Conservation (phyloP, 2,113 vertebrate species). For the Dicerorhinus sumatrensis region DNA sequence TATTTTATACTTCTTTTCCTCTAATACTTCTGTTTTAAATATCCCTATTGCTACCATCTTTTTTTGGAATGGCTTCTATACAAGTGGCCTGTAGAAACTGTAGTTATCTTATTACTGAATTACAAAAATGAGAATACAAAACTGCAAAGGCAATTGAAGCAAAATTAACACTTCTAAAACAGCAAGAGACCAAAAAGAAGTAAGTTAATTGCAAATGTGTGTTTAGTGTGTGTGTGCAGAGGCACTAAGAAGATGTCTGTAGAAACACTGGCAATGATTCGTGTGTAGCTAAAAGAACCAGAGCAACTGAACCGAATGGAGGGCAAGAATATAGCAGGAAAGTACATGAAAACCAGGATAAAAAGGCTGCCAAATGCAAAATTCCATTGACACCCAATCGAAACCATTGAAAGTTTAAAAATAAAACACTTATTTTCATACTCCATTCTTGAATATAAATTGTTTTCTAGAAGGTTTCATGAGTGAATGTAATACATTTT, state of each 20-base stretch:
- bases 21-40: not conserved
- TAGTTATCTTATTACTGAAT: not conserved
- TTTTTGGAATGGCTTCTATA: not conserved
- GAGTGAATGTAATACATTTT: not conserved
- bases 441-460: not conserved
- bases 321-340: not conserved
- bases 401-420: not conserved
- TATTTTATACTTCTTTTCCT: not conserved
- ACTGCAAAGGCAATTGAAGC: not conserved
- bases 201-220: not conserved
- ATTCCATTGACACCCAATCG: not conserved
- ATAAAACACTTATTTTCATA: not conserved
- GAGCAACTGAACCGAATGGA: conserved; percentile 79
- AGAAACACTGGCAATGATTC: not conserved
- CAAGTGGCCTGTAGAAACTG: not conserved
- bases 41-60: not conserved
- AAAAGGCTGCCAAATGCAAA: not conserved
- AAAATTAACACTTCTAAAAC: not conserved
- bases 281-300: not conserved
- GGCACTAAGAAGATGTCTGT: not conserved
- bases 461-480: conserved; percentile 22
- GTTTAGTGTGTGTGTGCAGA: not conserved
- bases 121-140: not conserved
- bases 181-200: not conserved
- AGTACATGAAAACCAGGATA: not conserved